Evolutionary conservation across 2,888 invertebrate species (phyloP), one percentile per base, ranked within the genome.

Genomic region (Hedya salicella): DNA sequence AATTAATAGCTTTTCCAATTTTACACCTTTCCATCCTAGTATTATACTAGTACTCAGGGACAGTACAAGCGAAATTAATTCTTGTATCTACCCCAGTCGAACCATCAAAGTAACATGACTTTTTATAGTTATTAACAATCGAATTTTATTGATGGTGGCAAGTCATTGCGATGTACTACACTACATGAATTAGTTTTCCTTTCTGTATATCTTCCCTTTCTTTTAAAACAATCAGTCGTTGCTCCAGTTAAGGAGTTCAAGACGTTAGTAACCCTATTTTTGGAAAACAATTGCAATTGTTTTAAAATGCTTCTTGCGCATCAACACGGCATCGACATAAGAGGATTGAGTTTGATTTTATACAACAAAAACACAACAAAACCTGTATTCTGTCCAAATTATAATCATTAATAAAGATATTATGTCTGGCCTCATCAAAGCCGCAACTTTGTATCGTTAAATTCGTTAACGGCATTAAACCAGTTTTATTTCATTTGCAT

Each of bases 401-500:
- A 21, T n/a, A 57, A 50, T 50, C 42, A 21, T n/a, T 59, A 52
- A 44, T 64, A 50, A 57, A 59, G 42, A 44, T 42, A 42, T 14
- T n/a, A 25, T 25, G 50, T 57, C 65, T 46, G 46, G 46, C 25
- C 52, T 59, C 52, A 65, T 46, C 46, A 39, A 52, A 59, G 21
- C 25, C 16, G 52, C 39, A 64, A 64, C 17, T 39, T 53, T 30
- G 19, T 14, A 44, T 59, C 59, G 46, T 59, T 52, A 52, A 44
- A 13, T 36, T 59, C 59, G 46, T 59, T 52, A 52, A 44, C 36
- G 52, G 42, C 50, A 57, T 39, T 39, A 50, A 64, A 59, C 44
- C 42, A 44, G 65, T 59, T 62, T 46, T 57, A 32, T 56, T 19
- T 14, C 32, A 44, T 65, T 65, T 39, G 44, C 14, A 60, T 25